A percentile compares a stretch with the other conserved stretches of the same genome.
These are phyloP conservation scores for Epinotia demarniana DNA, from an alignment of 2,888 invertebrate species.

Conservation along the genomic window DNA sequence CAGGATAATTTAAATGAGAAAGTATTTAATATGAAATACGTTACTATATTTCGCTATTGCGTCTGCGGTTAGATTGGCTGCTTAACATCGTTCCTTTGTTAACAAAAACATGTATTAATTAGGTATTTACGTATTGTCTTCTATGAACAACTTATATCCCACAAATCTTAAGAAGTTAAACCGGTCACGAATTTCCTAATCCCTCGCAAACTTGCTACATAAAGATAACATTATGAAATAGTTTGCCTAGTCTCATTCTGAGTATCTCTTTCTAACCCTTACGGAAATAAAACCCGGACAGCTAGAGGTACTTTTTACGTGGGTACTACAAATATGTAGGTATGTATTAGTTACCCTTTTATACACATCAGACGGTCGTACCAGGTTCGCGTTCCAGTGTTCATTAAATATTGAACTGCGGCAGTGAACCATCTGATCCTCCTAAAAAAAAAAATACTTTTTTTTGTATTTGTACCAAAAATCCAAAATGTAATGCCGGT, in stretches of 20 bases:
- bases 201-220: neutral
- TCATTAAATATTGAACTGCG: neutral
- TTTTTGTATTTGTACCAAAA: neutral
- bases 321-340: neutral
- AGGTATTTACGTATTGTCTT: conserved; percentile 14
- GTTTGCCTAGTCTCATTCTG: neutral
- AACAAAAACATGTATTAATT: conserved; percentile 19
- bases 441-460: neutral
- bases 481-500: conserved; percentile 12
- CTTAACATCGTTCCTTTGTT: conserved; percentile 28
- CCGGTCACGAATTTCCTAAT: neutral
- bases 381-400: neutral
- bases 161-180: conserved; percentile 3
- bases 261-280: neutral
- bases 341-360: neutral
- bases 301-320: neutral
- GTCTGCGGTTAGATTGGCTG: conserved; percentile 24
- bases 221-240: neutral
- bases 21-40: conserved; percentile 19
- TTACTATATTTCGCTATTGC: conserved; percentile 29
- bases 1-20: conserved; percentile 25
- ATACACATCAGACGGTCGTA: neutral
- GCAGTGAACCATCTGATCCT: neutral
- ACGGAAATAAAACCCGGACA: neutral
- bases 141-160: conserved; percentile 28